phyloP scores from a whole-genome alignment of 2,797 vertebrate species.

The Megalops cyprinoides region DNA sequence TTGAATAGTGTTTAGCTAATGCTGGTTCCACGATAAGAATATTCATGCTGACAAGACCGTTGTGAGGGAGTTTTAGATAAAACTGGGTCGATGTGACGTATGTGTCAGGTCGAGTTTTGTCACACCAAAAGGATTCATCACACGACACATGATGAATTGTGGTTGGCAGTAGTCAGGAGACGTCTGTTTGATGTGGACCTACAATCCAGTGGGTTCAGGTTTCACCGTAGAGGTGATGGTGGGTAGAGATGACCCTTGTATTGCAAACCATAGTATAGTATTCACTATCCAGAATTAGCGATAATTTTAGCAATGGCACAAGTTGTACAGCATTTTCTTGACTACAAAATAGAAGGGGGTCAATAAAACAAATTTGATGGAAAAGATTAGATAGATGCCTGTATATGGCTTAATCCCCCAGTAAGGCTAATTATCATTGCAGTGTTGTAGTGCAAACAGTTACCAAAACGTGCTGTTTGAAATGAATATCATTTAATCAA shows the following conservation, averaged over 20 bases:
- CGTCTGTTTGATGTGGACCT: neutral
- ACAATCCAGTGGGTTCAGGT: neutral
- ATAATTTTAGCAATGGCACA: neutral
- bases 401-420: too few relatives aligned
- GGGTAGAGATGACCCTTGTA: neutral
- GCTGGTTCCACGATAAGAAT: neutral
- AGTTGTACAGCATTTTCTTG: neutral
- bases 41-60: conserved; percentile 3
- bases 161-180: neutral
- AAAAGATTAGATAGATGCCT: too few relatives aligned
- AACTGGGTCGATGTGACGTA: neutral
- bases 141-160: neutral
- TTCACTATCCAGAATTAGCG: neutral
- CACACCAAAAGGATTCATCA: neutral
- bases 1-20: neutral
- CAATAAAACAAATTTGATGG: too few relatives aligned
- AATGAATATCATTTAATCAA: neutral
- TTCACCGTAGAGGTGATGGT: too few relatives aligned
- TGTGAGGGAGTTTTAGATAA: neutral
- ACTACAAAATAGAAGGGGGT: neutral
- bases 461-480: too few relatives aligned
- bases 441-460: too few relatives aligned
- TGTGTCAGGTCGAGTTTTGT: neutral
- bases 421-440: too few relatives aligned
- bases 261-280: neutral